Conservation (phyloP, 2,113 vertebrate genomes). For the Mohoua ochrocephala region DNA sequence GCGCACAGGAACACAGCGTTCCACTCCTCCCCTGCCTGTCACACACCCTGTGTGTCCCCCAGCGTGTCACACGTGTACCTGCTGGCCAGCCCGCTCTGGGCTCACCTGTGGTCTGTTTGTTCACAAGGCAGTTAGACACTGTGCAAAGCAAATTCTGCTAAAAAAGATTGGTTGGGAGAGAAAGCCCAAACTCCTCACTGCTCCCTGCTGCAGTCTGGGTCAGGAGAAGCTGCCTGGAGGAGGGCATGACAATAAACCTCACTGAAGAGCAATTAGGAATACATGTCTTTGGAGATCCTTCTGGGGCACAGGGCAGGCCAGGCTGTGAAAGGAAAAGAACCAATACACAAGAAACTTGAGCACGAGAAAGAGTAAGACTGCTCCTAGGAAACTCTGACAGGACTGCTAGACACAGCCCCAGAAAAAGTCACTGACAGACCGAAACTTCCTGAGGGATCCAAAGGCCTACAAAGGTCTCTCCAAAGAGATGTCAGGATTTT, state of each 20-base stretch:
- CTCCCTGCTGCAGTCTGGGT: background rate
- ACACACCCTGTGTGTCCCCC: background rate
- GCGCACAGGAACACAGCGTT: background rate
- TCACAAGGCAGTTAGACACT: background rate
- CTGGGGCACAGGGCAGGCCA: background rate
- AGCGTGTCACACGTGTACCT: fast-evolving
- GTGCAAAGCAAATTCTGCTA: background rate
- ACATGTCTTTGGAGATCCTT: background rate
- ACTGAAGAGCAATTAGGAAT: background rate
- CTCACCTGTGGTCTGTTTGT: background rate
- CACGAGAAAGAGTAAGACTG: background rate
- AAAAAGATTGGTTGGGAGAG: background rate
- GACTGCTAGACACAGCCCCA: background rate
- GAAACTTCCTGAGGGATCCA: background rate
- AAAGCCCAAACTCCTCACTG: background rate
- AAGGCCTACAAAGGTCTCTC: background rate
- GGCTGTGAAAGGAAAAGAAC: background rate
- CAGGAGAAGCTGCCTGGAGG: background rate
- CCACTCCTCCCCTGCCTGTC: background rate
- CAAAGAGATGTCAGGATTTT: background rate
- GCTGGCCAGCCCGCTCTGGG: background rate
- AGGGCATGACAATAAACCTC: background rate
- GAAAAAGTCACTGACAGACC: background rate
- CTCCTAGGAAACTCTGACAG: background rate
- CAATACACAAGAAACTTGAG: background rate